Evolutionary conservation across 2,113 vertebrate species (phyloP).

Genomic region (Xerus inauris): DNA sequence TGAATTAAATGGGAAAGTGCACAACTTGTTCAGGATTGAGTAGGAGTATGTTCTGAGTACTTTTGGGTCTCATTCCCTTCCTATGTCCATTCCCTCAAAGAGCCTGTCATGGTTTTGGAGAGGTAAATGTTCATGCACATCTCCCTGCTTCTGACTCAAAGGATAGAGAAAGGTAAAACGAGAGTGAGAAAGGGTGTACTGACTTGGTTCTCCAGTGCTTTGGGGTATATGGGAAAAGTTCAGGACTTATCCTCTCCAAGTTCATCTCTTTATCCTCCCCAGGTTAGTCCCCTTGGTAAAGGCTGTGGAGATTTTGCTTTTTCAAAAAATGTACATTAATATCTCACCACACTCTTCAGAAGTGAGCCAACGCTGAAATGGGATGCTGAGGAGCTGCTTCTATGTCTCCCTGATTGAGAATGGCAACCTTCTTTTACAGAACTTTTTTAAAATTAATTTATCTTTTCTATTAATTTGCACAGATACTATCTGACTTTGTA

Average conservation of each 20-base stretch:
- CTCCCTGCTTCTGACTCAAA: neutral
- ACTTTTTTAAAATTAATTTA: slow-evolving; percentile 39
- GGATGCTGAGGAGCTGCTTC: neutral
- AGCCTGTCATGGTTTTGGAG: neutral
- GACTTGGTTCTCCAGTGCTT: neutral
- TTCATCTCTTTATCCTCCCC: neutral
- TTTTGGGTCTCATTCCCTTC: neutral
- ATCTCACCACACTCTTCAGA: slow-evolving; percentile 5
- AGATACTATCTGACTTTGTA: slow-evolving; percentile 44
- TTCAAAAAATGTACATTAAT: neutral
- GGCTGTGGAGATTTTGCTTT: neutral
- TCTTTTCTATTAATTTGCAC: slow-evolving; percentile 60
- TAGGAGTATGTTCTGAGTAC: neutral
- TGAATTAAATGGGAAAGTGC: neutral
- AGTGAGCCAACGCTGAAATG: neutral
- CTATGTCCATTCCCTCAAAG: neutral
- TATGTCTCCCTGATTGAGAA: neutral
- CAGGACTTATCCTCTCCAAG: neutral
- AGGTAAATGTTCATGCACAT: neutral
- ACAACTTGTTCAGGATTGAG: neutral
- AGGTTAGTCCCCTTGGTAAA: neutral
- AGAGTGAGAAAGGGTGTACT: neutral
- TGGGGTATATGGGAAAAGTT: neutral
- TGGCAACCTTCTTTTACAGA: neutral
- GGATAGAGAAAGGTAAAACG: neutral